Evolutionary conservation across 2,113 vertebrate species (phyloP).

Genomic region (Columbina picui): DNA sequence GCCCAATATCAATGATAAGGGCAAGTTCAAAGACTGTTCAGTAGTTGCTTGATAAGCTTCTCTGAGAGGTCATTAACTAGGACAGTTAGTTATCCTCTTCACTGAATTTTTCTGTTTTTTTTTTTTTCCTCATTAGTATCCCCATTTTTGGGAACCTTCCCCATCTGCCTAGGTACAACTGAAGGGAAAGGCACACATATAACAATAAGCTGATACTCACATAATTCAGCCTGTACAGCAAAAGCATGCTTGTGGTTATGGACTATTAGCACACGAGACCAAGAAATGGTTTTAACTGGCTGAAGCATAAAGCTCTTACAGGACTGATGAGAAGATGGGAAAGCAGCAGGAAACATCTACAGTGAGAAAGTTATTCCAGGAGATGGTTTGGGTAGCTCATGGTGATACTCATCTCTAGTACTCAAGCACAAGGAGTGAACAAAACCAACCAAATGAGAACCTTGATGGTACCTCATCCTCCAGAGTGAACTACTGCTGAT

Average conservation of each 20-base stretch:
- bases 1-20: slow-evolving; percentile 54
- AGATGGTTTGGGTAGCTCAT: not conserved
- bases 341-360: not conserved
- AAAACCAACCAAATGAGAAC: not conserved
- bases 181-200: not conserved
- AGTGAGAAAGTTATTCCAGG: not conserved
- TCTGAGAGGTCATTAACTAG: slow-evolving; percentile 45
- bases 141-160: not conserved
- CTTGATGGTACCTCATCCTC: not conserved
- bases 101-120: not conserved
- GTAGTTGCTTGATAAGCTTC: slow-evolving; percentile 48
- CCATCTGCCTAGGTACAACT: not conserved
- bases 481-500: not conserved
- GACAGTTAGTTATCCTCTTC: not conserved
- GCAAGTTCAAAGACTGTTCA: slow-evolving; percentile 61
- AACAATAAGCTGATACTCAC: not conserved
- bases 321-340: not conserved
- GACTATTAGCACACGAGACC: not conserved
- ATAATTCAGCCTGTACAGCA: not conserved
- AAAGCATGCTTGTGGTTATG: not conserved
- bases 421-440: not conserved
- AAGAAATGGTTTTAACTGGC: not conserved
- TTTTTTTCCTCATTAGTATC: not conserved
- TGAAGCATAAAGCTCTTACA: not conserved
- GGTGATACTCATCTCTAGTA: not conserved